phyloP scores from a whole-genome alignment of 37 sponge, comb jelly and placozoan genomes.

The Cladorhizidae sp. region DNA sequence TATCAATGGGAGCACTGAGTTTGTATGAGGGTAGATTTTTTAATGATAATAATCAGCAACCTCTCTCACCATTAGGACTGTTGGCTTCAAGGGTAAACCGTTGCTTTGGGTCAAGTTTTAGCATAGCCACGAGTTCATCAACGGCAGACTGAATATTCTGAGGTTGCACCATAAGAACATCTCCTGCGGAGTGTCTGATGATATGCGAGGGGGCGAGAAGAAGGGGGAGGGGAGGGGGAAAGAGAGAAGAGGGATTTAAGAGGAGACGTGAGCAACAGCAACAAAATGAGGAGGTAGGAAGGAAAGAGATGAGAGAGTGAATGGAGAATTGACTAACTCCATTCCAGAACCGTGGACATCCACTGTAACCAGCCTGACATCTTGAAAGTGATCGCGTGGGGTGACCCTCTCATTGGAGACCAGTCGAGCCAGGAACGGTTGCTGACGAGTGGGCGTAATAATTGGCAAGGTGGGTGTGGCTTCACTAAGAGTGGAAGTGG shows the following conservation, averaged over 20 bases:
- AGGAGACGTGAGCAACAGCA: background rate
- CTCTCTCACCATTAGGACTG: constrained; percentile 3
- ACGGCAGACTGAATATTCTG: constrained; percentile 71
- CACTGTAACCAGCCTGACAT: constrained; percentile 89
- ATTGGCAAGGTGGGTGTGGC: background rate
- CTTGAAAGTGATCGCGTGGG: constrained; percentile 87
- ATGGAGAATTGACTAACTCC: constrained; percentile 9
- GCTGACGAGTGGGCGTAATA: constrained; percentile 1
- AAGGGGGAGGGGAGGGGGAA: background rate
- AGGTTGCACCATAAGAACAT: constrained; percentile 91
- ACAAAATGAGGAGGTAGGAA: background rate
- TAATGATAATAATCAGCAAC: too few species aligned
- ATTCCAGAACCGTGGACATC: constrained; percentile 67
- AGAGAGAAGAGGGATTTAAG: background rate
- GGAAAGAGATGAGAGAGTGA: constrained; percentile 1
- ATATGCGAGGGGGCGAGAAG: background rate
- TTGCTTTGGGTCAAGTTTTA: constrained; percentile 48
- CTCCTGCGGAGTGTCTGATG: constrained; percentile 78
- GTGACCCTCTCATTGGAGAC: constrained; percentile 84
- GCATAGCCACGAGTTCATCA: constrained; percentile 55
- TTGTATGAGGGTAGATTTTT: too few species aligned
- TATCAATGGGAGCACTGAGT: too few species aligned
- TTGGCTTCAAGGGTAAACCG: constrained; percentile 33
- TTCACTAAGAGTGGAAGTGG: background rate
- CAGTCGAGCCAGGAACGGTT: constrained; percentile 68